phyloP scores from a whole-genome alignment of 2,888 invertebrate species.

The Theretra japonica region DNA sequence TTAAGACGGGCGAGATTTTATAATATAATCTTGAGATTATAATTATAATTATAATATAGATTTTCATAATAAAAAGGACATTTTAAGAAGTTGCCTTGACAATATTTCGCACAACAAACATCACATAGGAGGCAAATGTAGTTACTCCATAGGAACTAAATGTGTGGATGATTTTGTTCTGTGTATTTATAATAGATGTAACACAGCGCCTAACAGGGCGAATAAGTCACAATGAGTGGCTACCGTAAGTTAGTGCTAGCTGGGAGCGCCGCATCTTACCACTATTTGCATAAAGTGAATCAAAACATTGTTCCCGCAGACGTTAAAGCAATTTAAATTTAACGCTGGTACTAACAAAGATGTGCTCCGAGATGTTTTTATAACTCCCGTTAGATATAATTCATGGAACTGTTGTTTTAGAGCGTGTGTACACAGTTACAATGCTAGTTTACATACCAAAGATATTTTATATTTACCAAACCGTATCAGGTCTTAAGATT shows the following conservation, averaged over 20 bases:
- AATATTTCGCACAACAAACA: no score
- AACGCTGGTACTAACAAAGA: constrained; percentile 5
- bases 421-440: not conserved
- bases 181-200: not conserved
- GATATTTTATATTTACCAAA: no score
- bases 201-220: not conserved
- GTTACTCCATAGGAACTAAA: not conserved
- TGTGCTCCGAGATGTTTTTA: not conserved
- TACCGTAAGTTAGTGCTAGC: not conserved
- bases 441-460: not conserved
- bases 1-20: no score
- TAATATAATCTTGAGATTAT: no score
- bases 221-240: constrained; percentile 7
- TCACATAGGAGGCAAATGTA: no score
- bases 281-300: constrained; percentile 18
- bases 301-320: constrained; percentile 23
- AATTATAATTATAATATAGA: no score
- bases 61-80: no score
- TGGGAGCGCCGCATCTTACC: constrained; percentile 7
- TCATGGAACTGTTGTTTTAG: constrained; percentile 11
- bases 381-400: not conserved
- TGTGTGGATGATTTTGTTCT: not conserved
- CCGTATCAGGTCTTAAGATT: no score
- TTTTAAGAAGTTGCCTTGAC: no score
- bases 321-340: constrained; percentile 14